These are phyloP conservation scores for sheep (Ovis aries) DNA, from an alignment of 2,113 vertebrate species.

Conservation along the genomic window DNA sequence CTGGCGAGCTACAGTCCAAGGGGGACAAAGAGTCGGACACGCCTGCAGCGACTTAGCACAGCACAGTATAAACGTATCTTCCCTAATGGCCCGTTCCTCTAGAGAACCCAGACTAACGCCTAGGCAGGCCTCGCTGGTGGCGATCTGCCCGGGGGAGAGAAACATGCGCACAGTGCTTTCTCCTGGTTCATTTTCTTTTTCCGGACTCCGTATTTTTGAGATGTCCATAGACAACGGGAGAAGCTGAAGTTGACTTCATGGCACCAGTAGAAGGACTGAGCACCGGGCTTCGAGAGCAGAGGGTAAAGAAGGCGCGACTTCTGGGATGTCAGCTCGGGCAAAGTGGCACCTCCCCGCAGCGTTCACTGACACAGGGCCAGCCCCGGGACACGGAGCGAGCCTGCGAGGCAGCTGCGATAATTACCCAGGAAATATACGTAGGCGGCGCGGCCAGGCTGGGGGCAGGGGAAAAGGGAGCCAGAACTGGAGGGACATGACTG, in stretches of 20 bases:
- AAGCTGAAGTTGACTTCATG: rapidly evolving
- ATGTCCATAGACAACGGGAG: rapidly evolving
- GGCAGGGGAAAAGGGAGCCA: rapidly evolving
- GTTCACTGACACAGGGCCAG: background rate
- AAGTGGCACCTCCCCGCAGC: background rate
- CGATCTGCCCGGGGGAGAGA: background rate
- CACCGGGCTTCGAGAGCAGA: background rate
- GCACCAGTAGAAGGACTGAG: background rate
- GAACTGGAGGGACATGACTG: rapidly evolving
- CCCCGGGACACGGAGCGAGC: background rate
- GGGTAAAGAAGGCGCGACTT: background rate
- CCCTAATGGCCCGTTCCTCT: background rate
- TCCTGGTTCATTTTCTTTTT: background rate
- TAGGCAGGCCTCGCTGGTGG: too few relatives aligned
- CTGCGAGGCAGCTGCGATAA: rapidly evolving
- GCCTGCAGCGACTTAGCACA: rapidly evolving
- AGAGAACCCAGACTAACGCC: background rate
- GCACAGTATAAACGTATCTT: background rate
- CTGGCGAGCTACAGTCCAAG: background rate
- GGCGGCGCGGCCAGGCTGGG: too few relatives aligned
- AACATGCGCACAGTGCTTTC: rapidly evolving
- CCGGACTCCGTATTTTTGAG: background rate
- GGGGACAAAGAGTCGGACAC: background rate
- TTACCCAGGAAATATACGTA: rapidly evolving
- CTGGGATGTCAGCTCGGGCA: background rate